Base-by-base conservation (phyloP, 37 sponge, comb jelly and placozoan genomes). In the Hormiphora californensis region DNA sequence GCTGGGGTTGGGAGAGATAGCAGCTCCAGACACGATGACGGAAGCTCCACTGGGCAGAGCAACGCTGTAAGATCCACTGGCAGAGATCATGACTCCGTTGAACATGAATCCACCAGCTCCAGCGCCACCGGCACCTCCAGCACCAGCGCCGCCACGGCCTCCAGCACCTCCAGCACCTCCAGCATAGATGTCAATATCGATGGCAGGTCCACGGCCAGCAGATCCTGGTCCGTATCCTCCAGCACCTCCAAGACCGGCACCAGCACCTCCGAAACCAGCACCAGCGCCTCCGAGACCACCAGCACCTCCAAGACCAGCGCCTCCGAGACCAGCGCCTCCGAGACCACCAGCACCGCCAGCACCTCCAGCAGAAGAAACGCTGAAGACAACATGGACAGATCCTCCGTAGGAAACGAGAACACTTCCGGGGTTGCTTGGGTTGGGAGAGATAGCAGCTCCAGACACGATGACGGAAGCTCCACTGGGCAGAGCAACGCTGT, bases 41-140 rank as follows among this genome's bases (percentile, higher is more conserved):
- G 61, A 28, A 30, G 61, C 61, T 19, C 61, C 61, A 57, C 61
- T 57, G 7, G 61, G 61, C 7, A 57, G 61, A 57, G 61, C 27
- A 4, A 15, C 61, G n/a, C 61, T 57, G 61, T 57, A 57, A 57
- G 61, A 57, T 28, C 61, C 61, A 28, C 61, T 30, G 61, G 61
- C 61, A 12, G 61, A 57, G n/a, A 57, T 57, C 5, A 57, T 25
- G 61, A 57, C 27, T 57, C 61, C 61, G 61, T 57, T 57, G 61
- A 57, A 57, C 61, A 57, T 57, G 61, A 57, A 57, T 57, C 61
- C 61, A 21, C 61, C n/a, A n/a, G n/a, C n/a, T n/a, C n/a, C n/a
- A n/a, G n/a, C n/a, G n/a, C 30, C 30, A 57, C 61, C 61, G 23
- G 9, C n/a, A 57, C 30, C 30, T 57, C 61, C 61, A 57, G 61